Evolutionary conservation across 2,113 vertebrate species (phyloP).

Genomic region (Tricholaema leucomelas): DNA sequence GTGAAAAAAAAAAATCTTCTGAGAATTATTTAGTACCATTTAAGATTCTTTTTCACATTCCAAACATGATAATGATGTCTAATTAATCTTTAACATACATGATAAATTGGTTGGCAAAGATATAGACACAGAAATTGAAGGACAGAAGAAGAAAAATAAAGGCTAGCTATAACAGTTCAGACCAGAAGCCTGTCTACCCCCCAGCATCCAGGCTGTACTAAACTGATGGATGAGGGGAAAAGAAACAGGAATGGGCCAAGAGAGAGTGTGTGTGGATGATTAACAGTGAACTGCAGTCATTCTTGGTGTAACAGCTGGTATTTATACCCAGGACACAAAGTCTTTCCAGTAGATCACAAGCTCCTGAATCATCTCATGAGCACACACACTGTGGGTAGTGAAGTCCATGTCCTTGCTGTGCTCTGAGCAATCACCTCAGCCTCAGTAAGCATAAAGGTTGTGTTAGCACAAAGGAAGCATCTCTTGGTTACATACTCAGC

Average conservation of each 20-base stretch:
- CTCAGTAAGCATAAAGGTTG: not conserved
- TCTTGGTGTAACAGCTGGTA: not conserved
- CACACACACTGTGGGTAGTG: too few species aligned
- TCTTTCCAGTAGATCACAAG: conserved; percentile 5
- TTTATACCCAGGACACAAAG: not conserved
- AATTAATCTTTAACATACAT: not conserved
- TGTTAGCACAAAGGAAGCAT: not conserved
- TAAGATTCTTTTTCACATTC: not conserved
- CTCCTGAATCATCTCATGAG: not conserved
- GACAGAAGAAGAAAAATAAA: not conserved
- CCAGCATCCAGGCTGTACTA: not conserved
- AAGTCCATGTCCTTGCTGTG: not conserved
- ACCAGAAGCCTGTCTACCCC: not conserved
- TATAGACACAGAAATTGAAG: not conserved
- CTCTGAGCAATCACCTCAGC: not conserved
- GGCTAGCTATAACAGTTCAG: not conserved
- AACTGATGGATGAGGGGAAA: not conserved
- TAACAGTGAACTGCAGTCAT: not conserved
- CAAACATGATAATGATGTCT: not conserved
- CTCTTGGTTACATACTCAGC: not conserved
- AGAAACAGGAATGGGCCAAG: not conserved
- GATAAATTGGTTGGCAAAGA: not conserved
- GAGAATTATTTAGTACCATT: not conserved
- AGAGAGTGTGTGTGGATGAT: not conserved
- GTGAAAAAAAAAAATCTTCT: not conserved